Evolutionary conservation across 92 coral and sea anemone genomes (phyloP).

Genomic region (Palythoa caribaeorum): DNA sequence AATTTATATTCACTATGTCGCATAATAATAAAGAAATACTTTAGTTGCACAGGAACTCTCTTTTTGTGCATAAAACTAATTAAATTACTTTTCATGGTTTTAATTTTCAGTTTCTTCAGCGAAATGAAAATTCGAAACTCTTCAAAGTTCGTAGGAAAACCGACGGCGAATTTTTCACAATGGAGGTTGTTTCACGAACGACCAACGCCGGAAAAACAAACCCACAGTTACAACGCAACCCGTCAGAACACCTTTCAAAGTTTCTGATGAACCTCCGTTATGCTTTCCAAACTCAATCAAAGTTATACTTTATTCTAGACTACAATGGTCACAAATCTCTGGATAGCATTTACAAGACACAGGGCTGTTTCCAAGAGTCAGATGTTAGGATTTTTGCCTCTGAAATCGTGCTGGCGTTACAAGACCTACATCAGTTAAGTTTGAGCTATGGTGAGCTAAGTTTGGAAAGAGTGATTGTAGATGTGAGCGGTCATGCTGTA

Average conservation of each 20-base stretch:
- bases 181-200: slow-evolving; percentile 85
- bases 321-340: slow-evolving; percentile 68
- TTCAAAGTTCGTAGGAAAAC: slow-evolving; percentile 86
- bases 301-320: slow-evolving; percentile 86
- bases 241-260: slow-evolving; percentile 51
- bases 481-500: slow-evolving; percentile 78
- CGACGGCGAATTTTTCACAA: slow-evolving; percentile 65
- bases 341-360: slow-evolving; percentile 42
- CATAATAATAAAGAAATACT: neutral
- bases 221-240: slow-evolving; percentile 67
- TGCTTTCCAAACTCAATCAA: slow-evolving; percentile 85
- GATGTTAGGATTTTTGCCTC: slow-evolving; percentile 73
- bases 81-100: neutral
- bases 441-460: slow-evolving; percentile 82
- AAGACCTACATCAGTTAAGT: slow-evolving; percentile 78
- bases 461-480: slow-evolving; percentile 71
- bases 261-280: slow-evolving; percentile 82
- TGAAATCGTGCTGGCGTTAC: slow-evolving; percentile 79
- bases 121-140: slow-evolving; percentile 82
- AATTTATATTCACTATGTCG: neutral
- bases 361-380: slow-evolving; percentile 61
- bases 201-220: slow-evolving; percentile 50
- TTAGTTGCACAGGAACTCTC: neutral
- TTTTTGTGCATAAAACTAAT: neutral
- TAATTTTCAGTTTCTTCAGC: slow-evolving; percentile 79